These are phyloP conservation scores for Cardiocondyla obscurior DNA, from an alignment of 1,140 invertebrate genomes.

Conservation along the genomic window DNA sequence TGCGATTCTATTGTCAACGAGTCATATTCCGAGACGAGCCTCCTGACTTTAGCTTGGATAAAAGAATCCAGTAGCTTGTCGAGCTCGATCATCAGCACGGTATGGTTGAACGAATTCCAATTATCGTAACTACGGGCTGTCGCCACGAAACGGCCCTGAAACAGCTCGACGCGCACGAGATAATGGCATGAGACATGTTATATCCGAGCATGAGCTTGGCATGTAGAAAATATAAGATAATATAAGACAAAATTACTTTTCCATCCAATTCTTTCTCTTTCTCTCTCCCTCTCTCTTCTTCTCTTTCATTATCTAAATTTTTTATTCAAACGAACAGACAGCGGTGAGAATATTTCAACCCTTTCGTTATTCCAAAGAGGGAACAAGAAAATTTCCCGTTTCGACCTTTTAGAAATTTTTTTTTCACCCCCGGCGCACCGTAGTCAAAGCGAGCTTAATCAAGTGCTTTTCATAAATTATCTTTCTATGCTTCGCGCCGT, in stretches of 20 bases:
- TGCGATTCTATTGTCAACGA: conserved; percentile 21
- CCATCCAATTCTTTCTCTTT: background rate
- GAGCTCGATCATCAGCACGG: conserved; percentile 61
- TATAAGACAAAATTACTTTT: background rate
- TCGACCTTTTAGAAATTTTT: background rate
- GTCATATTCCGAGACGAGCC: background rate
- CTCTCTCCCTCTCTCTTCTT: no score
- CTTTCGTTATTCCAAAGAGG: background rate
- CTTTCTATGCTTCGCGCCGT: background rate
- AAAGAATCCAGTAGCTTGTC: conserved; percentile 58
- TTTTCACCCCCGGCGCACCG: no score
- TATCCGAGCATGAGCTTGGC: background rate
- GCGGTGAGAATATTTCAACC: background rate
- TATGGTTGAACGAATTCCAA: conserved; percentile 67
- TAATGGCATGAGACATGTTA: conserved; percentile 16
- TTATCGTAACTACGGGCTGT: conserved; percentile 68
- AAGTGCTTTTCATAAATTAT: conserved; percentile 28
- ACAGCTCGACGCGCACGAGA: background rate
- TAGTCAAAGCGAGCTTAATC: conserved; percentile 29
- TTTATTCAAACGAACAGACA: background rate
- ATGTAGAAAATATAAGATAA: conserved; percentile 5
- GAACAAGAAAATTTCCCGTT: background rate
- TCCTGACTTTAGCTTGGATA: background rate
- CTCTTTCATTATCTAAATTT: background rate
- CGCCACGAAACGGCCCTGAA: conserved; percentile 19